Conservation (phyloP, 2,113 vertebrate species). For the Bothrops jararaca region DNA sequence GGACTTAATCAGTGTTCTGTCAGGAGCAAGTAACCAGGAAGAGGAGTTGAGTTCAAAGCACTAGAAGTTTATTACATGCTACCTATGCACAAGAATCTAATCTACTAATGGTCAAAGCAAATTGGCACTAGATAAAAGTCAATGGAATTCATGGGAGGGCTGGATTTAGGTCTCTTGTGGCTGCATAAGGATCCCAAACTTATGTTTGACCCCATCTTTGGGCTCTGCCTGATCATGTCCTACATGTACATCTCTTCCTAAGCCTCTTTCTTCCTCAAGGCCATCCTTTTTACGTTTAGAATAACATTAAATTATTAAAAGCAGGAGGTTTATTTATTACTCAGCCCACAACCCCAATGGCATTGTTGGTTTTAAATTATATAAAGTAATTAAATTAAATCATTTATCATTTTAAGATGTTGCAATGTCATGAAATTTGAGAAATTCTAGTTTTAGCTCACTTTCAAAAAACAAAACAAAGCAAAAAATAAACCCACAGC, state of each 20-base stretch:
- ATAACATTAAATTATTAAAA: background rate
- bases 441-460: background rate
- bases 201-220: background rate
- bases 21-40: background rate
- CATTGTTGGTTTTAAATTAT: background rate
- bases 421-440: background rate
- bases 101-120: background rate
- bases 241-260: background rate
- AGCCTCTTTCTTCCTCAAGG: background rate
- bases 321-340: background rate
- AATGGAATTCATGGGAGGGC: background rate
- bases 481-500: background rate
- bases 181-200: background rate
- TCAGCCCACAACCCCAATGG: background rate
- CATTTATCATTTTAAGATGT: background rate
- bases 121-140: background rate
- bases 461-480: background rate
- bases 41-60: background rate
- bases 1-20: background rate
- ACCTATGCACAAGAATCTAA: too few relatives aligned
- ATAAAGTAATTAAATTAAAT: background rate
- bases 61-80: background rate
- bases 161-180: background rate
- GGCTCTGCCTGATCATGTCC: background rate
- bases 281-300: background rate